Conservation (phyloP, 2,888 invertebrate genomes). For the Orthosia gothica region DNA sequence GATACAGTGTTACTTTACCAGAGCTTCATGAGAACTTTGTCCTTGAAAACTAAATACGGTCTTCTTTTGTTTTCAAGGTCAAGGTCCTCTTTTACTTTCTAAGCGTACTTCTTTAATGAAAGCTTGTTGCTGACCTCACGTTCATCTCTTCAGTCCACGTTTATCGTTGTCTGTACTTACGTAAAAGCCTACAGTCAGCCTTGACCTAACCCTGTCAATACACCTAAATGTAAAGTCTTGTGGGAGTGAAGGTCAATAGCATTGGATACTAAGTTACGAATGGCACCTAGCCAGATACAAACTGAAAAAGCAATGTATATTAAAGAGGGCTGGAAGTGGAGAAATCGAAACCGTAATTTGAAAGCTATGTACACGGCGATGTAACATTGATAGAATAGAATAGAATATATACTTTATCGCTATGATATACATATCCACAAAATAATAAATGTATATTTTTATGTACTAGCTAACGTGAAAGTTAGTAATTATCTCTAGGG, state of each 20-base stretch:
- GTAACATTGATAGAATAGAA: too few relatives aligned
- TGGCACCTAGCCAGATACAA: constrained; percentile 45
- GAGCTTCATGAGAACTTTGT: too few relatives aligned
- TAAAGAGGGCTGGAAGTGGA: constrained; percentile 5
- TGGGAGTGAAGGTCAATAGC: constrained; percentile 32
- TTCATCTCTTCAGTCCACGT: not conserved
- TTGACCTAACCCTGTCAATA: constrained; percentile 24
- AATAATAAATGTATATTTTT: too few relatives aligned
- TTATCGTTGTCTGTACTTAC: not conserved
- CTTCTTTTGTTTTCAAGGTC: not conserved
- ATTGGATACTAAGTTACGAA: constrained; percentile 24
- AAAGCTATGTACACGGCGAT: not conserved
- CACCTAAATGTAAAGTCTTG: constrained; percentile 27
- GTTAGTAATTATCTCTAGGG: too few relatives aligned
- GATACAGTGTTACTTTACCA: too few relatives aligned
- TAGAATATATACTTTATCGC: too few relatives aligned
- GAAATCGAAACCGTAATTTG: not conserved
- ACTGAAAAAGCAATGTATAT: constrained; percentile 22
- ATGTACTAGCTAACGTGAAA: too few relatives aligned
- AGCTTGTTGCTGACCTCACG: not conserved
- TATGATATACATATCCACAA: too few relatives aligned
- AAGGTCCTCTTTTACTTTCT: not conserved
- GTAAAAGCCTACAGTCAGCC: constrained; percentile 17
- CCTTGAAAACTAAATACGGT: too few relatives aligned
- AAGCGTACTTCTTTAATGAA: not conserved